Evolutionary conservation across 1,140 invertebrate genomes (phyloP), one percentile per base, ranked within the genome.

Genomic region (Drosophila takahashii): DNA sequence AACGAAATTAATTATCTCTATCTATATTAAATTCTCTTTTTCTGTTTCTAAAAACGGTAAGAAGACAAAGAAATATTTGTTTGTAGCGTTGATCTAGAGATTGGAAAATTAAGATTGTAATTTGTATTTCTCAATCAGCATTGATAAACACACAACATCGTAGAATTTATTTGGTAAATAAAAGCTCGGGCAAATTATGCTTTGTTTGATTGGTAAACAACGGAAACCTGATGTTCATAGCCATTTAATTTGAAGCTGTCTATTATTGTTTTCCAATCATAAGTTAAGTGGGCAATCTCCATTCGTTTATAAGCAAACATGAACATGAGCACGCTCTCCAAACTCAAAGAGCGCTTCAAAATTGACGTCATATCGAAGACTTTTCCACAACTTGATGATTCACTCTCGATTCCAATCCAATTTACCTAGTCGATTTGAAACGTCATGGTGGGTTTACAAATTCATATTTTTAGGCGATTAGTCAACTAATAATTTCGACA

Each of bases 181-280:
- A 70, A 57, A 22, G 1, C 34, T 4, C 34, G n/a, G 18, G 26
- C 51, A 57, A 66, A 51, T 70, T 47, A 47, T 70, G 41, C n/a
- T 47, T 15, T 70, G 34, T 70, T 70, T 69, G 50, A 70, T 50
- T 65, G 60, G 64, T 67, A 71, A 59, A 65, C 70, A 76, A 76
- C 65, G 29, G 48, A 77, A 77, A 77, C 73, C 73, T 60, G 53
- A 77, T 76, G 70, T 48, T 54, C 34, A 52, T 72, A 44, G 60
- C 39, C 52, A 59, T 52, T 76, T 53, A 59, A 60, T 58, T 29
- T 44, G 13, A 50, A 54, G 36, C 15, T 44, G 51, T 36, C 27
- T 48, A 34, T 27, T 71, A 42, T 34, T 51, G 48, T 34, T 34
- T 51, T 51, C 48, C 32, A 50, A 67, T 76, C 54, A 53, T 59